A percentile compares a stretch with the other conserved stretches of the same genome.
These are phyloP conservation scores for Prunella strophiata DNA, from an alignment of 2,797 vertebrate genomes.

Conservation along the genomic window DNA sequence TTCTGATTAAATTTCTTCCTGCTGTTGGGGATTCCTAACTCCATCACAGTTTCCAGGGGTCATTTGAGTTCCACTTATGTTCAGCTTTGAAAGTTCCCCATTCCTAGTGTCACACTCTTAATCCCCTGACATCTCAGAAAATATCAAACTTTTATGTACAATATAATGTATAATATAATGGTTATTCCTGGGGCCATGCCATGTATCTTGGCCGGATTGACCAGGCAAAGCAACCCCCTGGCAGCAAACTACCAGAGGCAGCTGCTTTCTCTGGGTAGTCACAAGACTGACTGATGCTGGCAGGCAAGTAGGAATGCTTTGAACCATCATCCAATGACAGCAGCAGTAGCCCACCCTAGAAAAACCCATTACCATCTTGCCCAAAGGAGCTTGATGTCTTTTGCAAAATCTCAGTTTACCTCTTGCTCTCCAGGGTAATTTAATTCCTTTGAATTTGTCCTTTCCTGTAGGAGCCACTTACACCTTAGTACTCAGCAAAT, in stretches of 20 bases:
- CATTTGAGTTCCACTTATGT: neutral
- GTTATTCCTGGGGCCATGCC: neutral
- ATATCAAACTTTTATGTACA: neutral
- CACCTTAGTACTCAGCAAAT: neutral
- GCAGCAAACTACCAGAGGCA: neutral
- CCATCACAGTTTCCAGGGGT: neutral
- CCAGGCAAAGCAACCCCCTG: neutral
- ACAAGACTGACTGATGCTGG: neutral
- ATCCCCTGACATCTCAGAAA: conserved; percentile 2
- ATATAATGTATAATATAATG: neutral
- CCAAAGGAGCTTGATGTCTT: neutral
- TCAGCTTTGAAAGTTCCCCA: neutral
- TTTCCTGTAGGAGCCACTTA: neutral
- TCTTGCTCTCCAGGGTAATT: neutral
- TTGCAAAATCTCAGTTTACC: neutral
- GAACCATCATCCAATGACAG: neutral
- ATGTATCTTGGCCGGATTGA: neutral
- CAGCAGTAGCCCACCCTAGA: neutral
- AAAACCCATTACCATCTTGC: neutral
- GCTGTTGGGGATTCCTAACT: neutral
- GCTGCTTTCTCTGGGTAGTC: neutral
- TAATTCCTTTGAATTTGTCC: neutral
- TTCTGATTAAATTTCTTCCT: neutral
- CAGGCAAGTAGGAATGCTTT: neutral
- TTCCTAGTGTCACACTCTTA: neutral